Conservation (phyloP, 2,888 invertebrate species). For the Hypolimnas misippus region DNA sequence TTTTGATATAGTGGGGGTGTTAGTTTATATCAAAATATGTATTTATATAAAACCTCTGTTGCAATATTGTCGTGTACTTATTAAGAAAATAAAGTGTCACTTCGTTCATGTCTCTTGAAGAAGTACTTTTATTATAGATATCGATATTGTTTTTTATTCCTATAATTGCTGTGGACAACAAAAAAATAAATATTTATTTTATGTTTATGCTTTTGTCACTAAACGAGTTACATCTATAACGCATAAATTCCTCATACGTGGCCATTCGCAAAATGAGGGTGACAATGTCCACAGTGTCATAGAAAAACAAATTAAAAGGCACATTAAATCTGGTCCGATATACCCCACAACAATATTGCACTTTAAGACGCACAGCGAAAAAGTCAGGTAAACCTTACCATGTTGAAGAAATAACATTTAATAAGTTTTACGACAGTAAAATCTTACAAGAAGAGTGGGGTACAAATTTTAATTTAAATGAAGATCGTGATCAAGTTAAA, state of each 20-base stretch:
- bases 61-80: too few species aligned
- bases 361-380: background rate
- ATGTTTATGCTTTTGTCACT: background rate
- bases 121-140: too few species aligned
- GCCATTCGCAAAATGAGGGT: constrained; percentile 29
- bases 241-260: constrained; percentile 30
- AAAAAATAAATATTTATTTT: background rate
- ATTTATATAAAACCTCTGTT: too few species aligned
- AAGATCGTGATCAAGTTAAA: background rate
- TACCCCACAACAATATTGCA: constrained; percentile 21
- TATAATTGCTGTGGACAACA: too few species aligned
- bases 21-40: too few species aligned
- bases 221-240: constrained; percentile 19
- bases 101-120: too few species aligned
- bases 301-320: constrained; percentile 27
- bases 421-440: background rate
- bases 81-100: too few species aligned
- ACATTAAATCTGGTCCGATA: constrained; percentile 20
- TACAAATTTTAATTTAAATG: background rate
- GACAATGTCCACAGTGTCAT: constrained; percentile 26
- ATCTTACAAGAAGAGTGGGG: background rate
- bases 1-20: too few species aligned
- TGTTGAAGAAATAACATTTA: background rate
- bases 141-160: too few species aligned
- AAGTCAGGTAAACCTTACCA: background rate